Conservation (phyloP, 2,797 vertebrate genomes). For the Epinephelus awoara region DNA sequence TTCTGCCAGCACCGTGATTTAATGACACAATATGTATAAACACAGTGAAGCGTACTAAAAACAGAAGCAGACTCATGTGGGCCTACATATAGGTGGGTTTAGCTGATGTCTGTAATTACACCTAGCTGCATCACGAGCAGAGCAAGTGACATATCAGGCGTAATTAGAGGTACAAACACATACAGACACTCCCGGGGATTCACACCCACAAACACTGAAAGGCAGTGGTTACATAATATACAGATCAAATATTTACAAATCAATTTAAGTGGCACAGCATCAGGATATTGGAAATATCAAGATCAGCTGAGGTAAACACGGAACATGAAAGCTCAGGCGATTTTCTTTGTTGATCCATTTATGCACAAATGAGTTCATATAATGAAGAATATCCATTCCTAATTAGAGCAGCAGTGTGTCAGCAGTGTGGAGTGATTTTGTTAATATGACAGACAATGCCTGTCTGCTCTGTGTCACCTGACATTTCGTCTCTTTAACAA, state of each 20-base stretch:
- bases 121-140: not conserved
- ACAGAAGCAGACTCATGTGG: constrained; percentile 27
- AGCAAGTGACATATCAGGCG: constrained; percentile 37
- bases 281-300: not conserved
- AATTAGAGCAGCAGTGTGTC: constrained; percentile 61
- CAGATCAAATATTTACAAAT: constrained; percentile 29
- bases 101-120: constrained; percentile 31
- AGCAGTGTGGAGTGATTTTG: constrained; percentile 35
- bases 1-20: constrained; percentile 54
- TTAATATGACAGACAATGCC: constrained; percentile 59
- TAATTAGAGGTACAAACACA: constrained; percentile 53
- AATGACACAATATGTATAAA: constrained; percentile 45
- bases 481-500: constrained; percentile 41
- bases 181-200: constrained; percentile 9
- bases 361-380: constrained; percentile 14
- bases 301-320: not conserved
- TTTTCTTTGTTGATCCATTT: constrained; percentile 28
- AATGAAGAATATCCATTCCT: constrained; percentile 35
- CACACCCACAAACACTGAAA: constrained; percentile 12
- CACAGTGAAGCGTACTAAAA: constrained; percentile 21
- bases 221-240: constrained; percentile 22
- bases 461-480: constrained; percentile 58
- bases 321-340: not conserved
- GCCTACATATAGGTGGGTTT: constrained; percentile 17
- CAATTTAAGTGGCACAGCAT: constrained; percentile 14